Evolutionary conservation across 2,797 vertebrate species (phyloP), one percentile per base, ranked within the genome.

Genomic region (Siniperca scherzeri): DNA sequence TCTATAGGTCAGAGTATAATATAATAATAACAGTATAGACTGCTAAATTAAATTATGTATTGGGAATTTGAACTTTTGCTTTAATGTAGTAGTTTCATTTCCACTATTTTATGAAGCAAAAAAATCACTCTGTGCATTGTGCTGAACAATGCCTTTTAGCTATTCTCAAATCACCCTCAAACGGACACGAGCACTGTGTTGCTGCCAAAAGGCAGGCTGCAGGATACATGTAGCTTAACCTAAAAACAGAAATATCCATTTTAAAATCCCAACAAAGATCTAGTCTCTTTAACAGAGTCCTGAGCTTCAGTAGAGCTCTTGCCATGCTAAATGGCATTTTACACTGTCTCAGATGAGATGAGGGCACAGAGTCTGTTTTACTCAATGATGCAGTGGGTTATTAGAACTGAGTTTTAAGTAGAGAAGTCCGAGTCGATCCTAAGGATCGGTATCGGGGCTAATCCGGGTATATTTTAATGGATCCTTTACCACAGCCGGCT

Each of bases 161-260:
- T 57, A 64, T 74, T 84, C 76, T 72, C 64, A 75, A 86, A 86
- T 84, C 80, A 76, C 36, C 74, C 79, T 81, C 68, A 72, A 78
- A 83, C 78, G 86, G 77, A 84, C 73, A 71, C 10, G 8, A 74
- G 72, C 61, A 73, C 46, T 67, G 55, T 59, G 77, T 36, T 77
- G 40, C 66, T 85, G 72, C 77, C 81, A 84, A 87, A 82, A 79
- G 72, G 69, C 78, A 60, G 13, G 61, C 67, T 86, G 77, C 74
- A 80, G 36, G 82, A 89, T 80, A 71, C 55, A 75, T 79, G 75
- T 68, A 72, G 70, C 73, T 78, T 72, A 75, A 75, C 66, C 80
- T 78, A 72, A 81, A 82, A 85, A 67, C 57, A 59, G 62, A 75
- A 85, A 84, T 48, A 69, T 65, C 46, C 67, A 80, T 80, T 83